Percentiles rank a stretch among this genome's conserved stretches.
These are phyloP conservation scores for Agrochola macilenta DNA, from an alignment of 2,888 invertebrate genomes.

Conservation along the genomic window DNA sequence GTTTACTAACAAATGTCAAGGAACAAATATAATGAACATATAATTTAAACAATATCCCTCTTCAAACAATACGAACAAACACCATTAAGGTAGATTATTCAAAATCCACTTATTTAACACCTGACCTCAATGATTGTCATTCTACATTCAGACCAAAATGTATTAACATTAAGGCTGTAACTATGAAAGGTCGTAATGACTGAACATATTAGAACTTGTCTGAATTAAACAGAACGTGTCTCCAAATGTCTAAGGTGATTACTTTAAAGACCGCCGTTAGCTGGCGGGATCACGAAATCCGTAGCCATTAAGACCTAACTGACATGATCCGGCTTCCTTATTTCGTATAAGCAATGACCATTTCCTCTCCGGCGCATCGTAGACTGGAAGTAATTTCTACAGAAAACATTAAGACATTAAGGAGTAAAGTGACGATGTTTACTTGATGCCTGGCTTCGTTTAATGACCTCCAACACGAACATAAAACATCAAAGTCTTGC, in stretches of 20 bases:
- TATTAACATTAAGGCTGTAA: conserved; percentile 63
- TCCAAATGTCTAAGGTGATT: conserved; percentile 72
- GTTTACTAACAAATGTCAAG: conserved; percentile 31
- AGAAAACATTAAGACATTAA: conserved; percentile 63
- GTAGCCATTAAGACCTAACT: conserved; percentile 72
- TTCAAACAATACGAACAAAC: conserved; percentile 39
- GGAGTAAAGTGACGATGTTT: conserved; percentile 59
- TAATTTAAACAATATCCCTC: conserved; percentile 30
- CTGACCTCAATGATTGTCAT: conserved; percentile 65
- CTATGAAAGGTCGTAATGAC: conserved; percentile 70
- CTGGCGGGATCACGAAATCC: conserved; percentile 72
- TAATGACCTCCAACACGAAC: conserved; percentile 63
- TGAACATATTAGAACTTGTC: conserved; percentile 74
- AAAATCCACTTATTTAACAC: conserved; percentile 60
- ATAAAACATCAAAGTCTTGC: conserved; percentile 45
- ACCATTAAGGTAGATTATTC: conserved; percentile 56
- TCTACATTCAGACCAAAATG: conserved; percentile 60
- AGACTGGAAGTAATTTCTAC: conserved; percentile 61
- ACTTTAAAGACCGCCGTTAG: conserved; percentile 74
- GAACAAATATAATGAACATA: conserved; percentile 16
- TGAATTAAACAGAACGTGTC: conserved; percentile 75
- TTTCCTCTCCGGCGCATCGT: conserved; percentile 58
- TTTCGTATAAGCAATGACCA: conserved; percentile 72
- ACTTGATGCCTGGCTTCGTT: conserved; percentile 46
- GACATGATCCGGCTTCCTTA: conserved; percentile 72